Percentiles rank a stretch among this genome's conserved stretches.
Evolutionary conservation across 2,797 vertebrate species (phyloP).

Genomic region (Girardinus metallicus): DNA sequence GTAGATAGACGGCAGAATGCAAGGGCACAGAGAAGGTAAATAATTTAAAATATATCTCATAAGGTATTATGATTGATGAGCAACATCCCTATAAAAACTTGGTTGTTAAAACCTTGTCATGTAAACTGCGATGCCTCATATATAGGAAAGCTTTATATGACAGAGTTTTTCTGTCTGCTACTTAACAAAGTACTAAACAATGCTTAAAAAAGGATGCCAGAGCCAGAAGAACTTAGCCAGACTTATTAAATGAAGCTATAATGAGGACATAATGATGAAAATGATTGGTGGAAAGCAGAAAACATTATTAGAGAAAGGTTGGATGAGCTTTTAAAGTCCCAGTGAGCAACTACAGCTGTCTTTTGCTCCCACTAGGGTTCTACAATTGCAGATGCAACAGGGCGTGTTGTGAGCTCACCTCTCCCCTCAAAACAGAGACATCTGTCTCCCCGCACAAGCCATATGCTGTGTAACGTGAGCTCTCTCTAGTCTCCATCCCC

Average conservation of each 20-base stretch:
- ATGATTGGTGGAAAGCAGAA: constrained; percentile 25
- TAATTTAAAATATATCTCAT: background rate
- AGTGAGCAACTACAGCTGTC: constrained; percentile 60
- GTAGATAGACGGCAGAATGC: background rate
- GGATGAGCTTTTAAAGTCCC: constrained; percentile 37
- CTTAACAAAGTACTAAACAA: background rate
- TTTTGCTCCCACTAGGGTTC: constrained; percentile 35
- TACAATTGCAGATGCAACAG: constrained; percentile 46
- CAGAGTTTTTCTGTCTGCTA: background rate
- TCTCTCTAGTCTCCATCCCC: constrained; percentile 41
- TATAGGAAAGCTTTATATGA: background rate
- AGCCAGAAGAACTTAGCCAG: constrained; percentile 13
- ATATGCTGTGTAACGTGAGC: constrained; percentile 61
- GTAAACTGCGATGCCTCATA: background rate
- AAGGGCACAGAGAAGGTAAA: constrained; percentile 1
- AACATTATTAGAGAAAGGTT: constrained; percentile 42
- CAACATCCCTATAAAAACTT: background rate
- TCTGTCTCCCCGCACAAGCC: constrained; percentile 65
- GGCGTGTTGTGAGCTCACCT: constrained; percentile 48
- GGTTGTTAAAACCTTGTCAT: background rate
- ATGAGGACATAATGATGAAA: constrained; percentile 28
- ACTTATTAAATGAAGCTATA: constrained; percentile 9
- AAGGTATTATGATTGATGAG: background rate
- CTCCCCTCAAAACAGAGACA: constrained; percentile 60
- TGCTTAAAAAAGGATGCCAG: too few species aligned